Base-by-base conservation (phyloP, 2,888 invertebrate genomes). In the Spilosoma lubricipeda region DNA sequence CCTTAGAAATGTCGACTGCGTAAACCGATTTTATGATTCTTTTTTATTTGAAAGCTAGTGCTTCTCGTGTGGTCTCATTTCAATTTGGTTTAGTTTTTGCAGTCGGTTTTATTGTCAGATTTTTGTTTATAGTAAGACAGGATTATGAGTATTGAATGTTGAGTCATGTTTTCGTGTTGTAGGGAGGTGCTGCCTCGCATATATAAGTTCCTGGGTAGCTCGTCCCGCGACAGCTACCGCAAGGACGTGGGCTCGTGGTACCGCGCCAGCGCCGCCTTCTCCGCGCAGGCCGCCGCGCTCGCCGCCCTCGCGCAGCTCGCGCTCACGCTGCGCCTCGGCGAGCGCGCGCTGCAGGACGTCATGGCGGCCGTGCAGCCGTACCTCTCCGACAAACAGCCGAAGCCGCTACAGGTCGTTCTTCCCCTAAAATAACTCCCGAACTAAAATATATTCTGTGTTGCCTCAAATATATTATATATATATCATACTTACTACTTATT, bases 151-250 rank as follows among this genome's bases (percentile, higher is more conserved):
- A 15, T 8, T 45, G 42, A 45, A 45, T 11, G 15, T 1, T 11
- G 3, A 18, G 2, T 3, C 15, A 20, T 20, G 48, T 52, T 7
- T 8, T 8, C 9, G 11, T 15, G 59, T 56, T 5, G 13, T 2
- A 98, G 97, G 77, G 97, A 98, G 84, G 96, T 97, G 0, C 91
- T 98, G 30, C 98, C 98, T 0, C 92, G 94, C 71, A 87, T 98
- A 13, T 96, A 96, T 83, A 88, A 91, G 71, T 96, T 96, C 85
- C 92, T 98, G 7, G 86, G 84, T 42, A 93, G 93, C 70, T 94
- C 97, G 0, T 90, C 97, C 0, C 86, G 88, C 33, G 96, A 96
- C 79, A 98, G 97, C 88, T 93, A 94, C 78, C 92, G 96, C 75
- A 96, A 97, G 86, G 96, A 97, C 88, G 90, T 90, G 9, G 96